A percentile compares a stretch with the other conserved stretches of the same genome.
These are phyloP conservation scores for Melanotaenia trifasciata DNA, from an alignment of 2,797 vertebrate species.

Conservation along the genomic window DNA sequence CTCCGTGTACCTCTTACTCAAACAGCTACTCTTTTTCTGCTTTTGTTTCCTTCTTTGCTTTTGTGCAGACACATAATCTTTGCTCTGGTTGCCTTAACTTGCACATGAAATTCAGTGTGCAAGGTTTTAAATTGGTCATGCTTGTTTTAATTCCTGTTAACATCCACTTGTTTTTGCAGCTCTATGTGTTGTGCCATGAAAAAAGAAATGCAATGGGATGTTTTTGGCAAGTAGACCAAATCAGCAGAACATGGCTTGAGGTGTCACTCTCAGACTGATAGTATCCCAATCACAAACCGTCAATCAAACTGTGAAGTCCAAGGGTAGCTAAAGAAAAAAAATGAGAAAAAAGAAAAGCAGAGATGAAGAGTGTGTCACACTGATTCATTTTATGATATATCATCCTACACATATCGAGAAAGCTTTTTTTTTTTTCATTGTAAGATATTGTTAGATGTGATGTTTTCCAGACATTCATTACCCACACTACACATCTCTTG, in stretches of 20 bases:
- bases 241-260: not conserved
- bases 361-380: not conserved
- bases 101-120: not conserved
- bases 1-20: not conserved
- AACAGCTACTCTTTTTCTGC: not conserved
- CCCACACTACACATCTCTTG: conserved; percentile 2
- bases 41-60: not conserved
- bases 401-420: conserved; percentile 1
- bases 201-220: conserved; percentile 14
- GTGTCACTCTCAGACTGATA: conserved; percentile 20
- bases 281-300: conserved; percentile 12
- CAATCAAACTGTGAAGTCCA: conserved; percentile 12
- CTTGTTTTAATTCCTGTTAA: conserved; percentile 1
- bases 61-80: not conserved
- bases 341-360: conserved; percentile 2
- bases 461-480: conserved; percentile 17
- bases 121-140: not conserved
- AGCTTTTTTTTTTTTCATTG: not conserved
- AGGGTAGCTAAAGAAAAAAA: conserved; percentile 15
- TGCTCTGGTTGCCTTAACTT: not conserved
- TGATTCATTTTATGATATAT: conserved; percentile 10
- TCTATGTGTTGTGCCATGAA: not conserved
- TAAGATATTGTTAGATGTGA: conserved; percentile 18
- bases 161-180: conserved; percentile 1
- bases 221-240: not conserved